phyloP scores from a whole-genome alignment of 2,113 vertebrate species.

The Atlantisia rogersi region DNA sequence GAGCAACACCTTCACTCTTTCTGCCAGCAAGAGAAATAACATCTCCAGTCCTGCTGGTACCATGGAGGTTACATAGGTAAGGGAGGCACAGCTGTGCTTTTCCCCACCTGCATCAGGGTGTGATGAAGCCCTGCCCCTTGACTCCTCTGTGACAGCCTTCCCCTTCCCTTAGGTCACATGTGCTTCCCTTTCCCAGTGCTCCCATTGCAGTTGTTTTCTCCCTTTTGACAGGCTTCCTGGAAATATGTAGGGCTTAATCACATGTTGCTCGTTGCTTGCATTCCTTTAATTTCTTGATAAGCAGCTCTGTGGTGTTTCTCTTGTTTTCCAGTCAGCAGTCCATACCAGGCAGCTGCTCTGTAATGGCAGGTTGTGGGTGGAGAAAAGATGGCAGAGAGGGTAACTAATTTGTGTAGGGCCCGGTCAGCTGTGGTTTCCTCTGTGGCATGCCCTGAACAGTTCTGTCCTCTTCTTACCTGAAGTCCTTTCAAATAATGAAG shows the following conservation, averaged over 20 bases:
- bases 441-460: background rate
- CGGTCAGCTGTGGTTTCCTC: background rate
- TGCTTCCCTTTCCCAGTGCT: background rate
- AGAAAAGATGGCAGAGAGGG: background rate
- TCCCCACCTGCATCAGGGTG: rapidly evolving
- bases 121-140: background rate
- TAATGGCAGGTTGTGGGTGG: background rate
- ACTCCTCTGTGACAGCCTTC: rapidly evolving
- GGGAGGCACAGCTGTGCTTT: rapidly evolving
- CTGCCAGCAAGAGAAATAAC: background rate
- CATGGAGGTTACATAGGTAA: rapidly evolving
- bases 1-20: background rate
- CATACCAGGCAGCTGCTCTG: background rate
- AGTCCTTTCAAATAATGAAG: background rate
- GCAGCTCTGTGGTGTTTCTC: background rate
- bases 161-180: background rate
- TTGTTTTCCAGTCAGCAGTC: background rate
- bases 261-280: background rate
- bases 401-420: background rate
- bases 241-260: background rate
- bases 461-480: background rate
- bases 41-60: background rate
- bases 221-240: background rate
- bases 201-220: background rate
- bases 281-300: background rate